Base-by-base conservation (phyloP, 2,113 vertebrate species). In the Psephotus haematonotus region DNA sequence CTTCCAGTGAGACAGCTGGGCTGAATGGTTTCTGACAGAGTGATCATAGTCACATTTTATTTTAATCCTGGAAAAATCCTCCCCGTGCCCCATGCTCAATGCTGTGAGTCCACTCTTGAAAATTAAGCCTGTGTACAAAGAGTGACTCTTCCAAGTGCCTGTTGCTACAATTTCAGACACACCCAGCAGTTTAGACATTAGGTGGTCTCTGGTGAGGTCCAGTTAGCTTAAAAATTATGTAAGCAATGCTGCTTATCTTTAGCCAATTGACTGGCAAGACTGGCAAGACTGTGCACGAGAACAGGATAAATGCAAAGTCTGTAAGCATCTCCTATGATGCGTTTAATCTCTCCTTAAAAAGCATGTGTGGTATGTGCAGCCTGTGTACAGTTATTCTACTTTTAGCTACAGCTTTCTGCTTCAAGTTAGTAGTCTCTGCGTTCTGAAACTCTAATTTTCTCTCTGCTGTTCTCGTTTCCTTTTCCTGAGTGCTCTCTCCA, bases 1-100 rank as follows among this genome's bases (percentile, higher is more conserved):
- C 11, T 46, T 1, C 1, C 1, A 0, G 10, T 25, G 15, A 53
- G 4, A 31, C 17, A 17, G 1, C 5, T 59, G 27, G 9, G 31
- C 57, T 77, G 24, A 77, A 16, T 50, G 39, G 76, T 62, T 90
- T 13, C 79, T 74, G 47, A 52, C 13, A 52, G 8, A 83, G 5
- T 60, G 44, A 79, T 47, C 24, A 44, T 13, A 47, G 44, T 6
- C 5, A 68, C 7, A 13, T 70, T n/a, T 76, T n/a, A 23, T 28
- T 63, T 72, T 62, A 52, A 35, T 70, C 6, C 23, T 17, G 19
- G 18, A 75, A 75, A 59, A 74, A 50, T 44, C 8, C 14, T 81
- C 13, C 20, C 0, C 0, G 8, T 52, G 9, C 17, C 31, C 16
- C 0, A 1, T 17, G 16, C 46, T 86, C 77, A 11, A 29, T 50